Evolutionary conservation across 2,113 vertebrate genomes (phyloP).

Genomic region (Protomyctophum bolini): DNA sequence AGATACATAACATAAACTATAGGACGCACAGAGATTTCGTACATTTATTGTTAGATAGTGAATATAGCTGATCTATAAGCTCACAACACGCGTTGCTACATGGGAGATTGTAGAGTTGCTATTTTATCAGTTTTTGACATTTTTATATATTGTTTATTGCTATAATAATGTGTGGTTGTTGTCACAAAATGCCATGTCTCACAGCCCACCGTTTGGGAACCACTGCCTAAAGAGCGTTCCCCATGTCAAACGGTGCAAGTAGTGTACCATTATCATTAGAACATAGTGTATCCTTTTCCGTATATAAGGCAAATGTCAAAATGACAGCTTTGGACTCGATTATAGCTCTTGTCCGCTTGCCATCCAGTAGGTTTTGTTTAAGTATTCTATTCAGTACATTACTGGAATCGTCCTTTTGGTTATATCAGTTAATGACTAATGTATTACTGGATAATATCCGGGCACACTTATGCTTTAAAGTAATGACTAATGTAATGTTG

Average conservation of each 20-base stretch:
- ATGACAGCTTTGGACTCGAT: slow-evolving; percentile 25
- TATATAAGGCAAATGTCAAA: slow-evolving; percentile 12
- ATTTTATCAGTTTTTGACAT: too few relatives aligned
- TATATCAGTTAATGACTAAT: slow-evolving; percentile 31
- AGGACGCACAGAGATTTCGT: too few relatives aligned
- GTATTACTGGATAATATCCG: slow-evolving; percentile 42
- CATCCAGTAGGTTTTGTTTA: slow-evolving; percentile 7
- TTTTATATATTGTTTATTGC: too few relatives aligned
- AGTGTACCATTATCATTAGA: slow-evolving; percentile 31
- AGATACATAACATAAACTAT: too few relatives aligned
- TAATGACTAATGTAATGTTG: slow-evolving; percentile 14
- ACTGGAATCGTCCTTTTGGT: slow-evolving; percentile 15
- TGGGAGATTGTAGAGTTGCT: too few relatives aligned
- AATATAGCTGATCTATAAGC: too few relatives aligned
- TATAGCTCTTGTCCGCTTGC: slow-evolving; percentile 6
- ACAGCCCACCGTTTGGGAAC: too few relatives aligned
- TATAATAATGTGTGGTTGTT: too few relatives aligned
- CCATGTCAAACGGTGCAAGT: not conserved
- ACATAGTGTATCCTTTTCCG: not conserved
- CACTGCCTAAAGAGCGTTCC: not conserved
- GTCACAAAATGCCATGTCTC: too few relatives aligned
- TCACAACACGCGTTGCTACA: too few relatives aligned
- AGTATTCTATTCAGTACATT: not conserved
- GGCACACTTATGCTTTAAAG: slow-evolving; percentile 4
- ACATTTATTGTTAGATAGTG: too few relatives aligned